phyloP scores from a whole-genome alignment of 2,888 invertebrate species.

The Vesta saturnalis region DNA sequence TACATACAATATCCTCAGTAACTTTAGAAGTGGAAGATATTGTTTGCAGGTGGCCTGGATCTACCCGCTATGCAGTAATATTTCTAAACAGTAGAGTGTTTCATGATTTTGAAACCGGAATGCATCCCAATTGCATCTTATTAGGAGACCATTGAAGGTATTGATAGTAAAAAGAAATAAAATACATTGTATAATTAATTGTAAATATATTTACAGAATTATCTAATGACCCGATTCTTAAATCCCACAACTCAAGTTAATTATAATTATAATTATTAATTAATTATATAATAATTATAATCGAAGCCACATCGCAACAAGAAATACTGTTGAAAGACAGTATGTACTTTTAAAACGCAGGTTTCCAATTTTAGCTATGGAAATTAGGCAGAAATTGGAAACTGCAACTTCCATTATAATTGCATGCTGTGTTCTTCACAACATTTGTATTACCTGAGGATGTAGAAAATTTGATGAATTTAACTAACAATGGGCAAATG shows the following conservation, averaged over 20 bases:
- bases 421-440: neutral
- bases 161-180: too few relatives aligned
- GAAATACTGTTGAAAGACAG: neutral
- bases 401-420: neutral
- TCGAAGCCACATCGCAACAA: neutral
- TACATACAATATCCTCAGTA: neutral
- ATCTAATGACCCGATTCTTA: too few relatives aligned
- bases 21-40: neutral
- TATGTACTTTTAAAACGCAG: neutral
- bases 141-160: too few relatives aligned
- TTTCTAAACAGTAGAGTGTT: neutral
- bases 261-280: too few relatives aligned
- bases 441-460: conserved; percentile 10
- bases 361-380: neutral
- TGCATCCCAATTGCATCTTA: neutral
- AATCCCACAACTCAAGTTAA: neutral
- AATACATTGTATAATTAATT: too few relatives aligned
- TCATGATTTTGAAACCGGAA: neutral
- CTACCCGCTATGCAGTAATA: conserved; percentile 18
- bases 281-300: too few relatives aligned
- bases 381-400: neutral
- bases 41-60: conserved; percentile 18
- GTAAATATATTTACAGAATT: too few relatives aligned
- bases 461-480: neutral
- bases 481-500: neutral